Percentiles rank a stretch among this genome's conserved stretches.
These are phyloP conservation scores for Abscondita cerata DNA, from an alignment of 2,888 invertebrate genomes.

Conservation along the genomic window DNA sequence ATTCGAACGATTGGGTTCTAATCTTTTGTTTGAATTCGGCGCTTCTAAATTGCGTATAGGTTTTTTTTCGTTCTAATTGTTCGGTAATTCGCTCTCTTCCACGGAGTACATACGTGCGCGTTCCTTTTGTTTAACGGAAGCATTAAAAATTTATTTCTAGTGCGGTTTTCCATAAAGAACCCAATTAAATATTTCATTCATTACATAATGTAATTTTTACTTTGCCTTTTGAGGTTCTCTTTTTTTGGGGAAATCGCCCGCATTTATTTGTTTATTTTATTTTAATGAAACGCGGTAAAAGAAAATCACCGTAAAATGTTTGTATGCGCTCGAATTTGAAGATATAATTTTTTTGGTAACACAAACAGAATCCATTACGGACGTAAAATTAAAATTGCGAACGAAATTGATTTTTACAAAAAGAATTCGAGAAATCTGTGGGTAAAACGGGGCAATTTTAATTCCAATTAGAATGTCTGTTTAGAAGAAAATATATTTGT, in stretches of 20 bases:
- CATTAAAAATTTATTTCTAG: too few relatives aligned
- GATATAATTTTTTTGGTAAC: slow-evolving; percentile 22
- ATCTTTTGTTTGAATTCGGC: too few relatives aligned
- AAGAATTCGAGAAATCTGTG: slow-evolving; percentile 37
- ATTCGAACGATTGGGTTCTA: too few relatives aligned
- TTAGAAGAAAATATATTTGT: slow-evolving; percentile 40
- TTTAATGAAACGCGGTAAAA: slow-evolving; percentile 25
- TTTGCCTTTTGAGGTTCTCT: slow-evolving; percentile 1
- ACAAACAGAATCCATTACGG: slow-evolving; percentile 22
- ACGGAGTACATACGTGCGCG: too few relatives aligned
- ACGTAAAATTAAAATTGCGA: slow-evolving; percentile 39
- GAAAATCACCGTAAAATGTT: slow-evolving; percentile 23
- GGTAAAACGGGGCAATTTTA: slow-evolving; percentile 43
- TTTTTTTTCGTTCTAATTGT: too few relatives aligned
- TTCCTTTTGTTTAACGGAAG: too few relatives aligned
- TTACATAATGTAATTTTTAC: slow-evolving; percentile 5
- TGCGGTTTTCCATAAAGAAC: too few relatives aligned
- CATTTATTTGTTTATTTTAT: slow-evolving; percentile 9
- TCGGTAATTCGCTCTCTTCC: too few relatives aligned
- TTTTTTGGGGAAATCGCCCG: too few relatives aligned
- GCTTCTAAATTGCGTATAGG: too few relatives aligned
- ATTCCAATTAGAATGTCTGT: slow-evolving; percentile 40
- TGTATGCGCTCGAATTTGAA: slow-evolving; percentile 14
- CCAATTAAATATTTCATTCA: background rate
- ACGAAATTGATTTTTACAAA: slow-evolving; percentile 37